Evolutionary conservation across 2,797 vertebrate genomes (phyloP), one percentile per base, ranked within the genome.

Genomic region (Lacerta agilis): DNA sequence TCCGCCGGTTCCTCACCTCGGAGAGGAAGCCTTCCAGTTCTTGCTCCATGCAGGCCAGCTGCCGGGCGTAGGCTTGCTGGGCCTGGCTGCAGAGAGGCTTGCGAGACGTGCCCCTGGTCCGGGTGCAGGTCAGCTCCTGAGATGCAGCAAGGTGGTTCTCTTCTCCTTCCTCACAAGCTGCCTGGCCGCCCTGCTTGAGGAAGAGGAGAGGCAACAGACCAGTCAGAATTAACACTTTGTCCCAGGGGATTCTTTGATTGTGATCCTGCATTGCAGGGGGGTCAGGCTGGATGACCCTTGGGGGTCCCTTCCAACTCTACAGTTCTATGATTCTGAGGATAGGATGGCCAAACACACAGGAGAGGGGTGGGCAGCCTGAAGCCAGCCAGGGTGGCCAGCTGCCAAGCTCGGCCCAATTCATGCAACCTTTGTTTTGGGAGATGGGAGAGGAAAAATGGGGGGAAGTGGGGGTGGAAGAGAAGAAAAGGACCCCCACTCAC

Each of bases 1-100:
- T 25, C 20, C 41, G 49, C 20, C 55, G 82, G 13, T n/a, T 29
- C 2, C 49, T 38, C 29, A 88, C 55, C 49, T 88, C 67, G 0
- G n/a, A 11, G 27, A 88, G 4, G 8, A 88, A 66, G 0, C 1
- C 49, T 23, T 73, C 67, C 55, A 88, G 76, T 6, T 80, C 38
- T 5, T 79, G 5, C n/a, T 85, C 87, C 82, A 88, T 88, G 82
- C 18, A 18, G 29, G 76, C 82, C 87, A 88, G 55, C n/a, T 80
- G 77, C 0, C 9, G 55, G 2, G 55, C 5, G 0, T 88, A 85
- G 0, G n/a, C 82, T 13, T 72, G 29, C 9, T 73, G 67, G 8
- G 38, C 9, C 2, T 29, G 23, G 8, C 5, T 73, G 67, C 11
- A 13, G 1, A 5, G 8, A 0, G 18, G 23, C 7, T 5, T 2